A percentile compares a stretch with the other conserved stretches of the same genome.
phyloP scores from a whole-genome alignment of 2,888 invertebrate species.

The Drosophila fungiperda region DNA sequence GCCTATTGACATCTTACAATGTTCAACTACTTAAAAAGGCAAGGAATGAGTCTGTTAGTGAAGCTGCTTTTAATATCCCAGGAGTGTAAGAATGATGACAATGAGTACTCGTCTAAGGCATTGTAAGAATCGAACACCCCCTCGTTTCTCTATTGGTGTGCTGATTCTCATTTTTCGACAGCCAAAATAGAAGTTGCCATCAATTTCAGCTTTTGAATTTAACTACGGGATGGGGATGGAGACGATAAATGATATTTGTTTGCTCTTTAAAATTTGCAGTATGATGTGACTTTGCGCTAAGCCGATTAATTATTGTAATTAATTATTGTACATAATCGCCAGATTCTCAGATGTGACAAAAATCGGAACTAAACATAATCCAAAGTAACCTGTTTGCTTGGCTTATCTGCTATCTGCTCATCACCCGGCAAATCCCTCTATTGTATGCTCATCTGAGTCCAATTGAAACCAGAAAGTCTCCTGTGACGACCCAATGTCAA shows the following conservation, averaged over 20 bases:
- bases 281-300: background rate
- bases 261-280: background rate
- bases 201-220: background rate
- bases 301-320: constrained; percentile 12
- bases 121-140: constrained; percentile 3
- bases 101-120: constrained; percentile 23
- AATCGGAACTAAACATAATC: background rate
- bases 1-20: constrained; percentile 9
- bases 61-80: constrained; percentile 26
- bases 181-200: background rate
- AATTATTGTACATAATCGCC: background rate
- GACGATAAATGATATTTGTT: background rate
- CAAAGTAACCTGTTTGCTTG: constrained; percentile 30
- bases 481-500: constrained; percentile 10
- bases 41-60: constrained; percentile 17
- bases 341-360: background rate
- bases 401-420: constrained; percentile 7
- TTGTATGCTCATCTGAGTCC: constrained; percentile 16
- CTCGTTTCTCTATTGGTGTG: background rate
- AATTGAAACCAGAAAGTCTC: constrained; percentile 13
- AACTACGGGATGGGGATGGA: background rate
- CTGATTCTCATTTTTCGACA: background rate
- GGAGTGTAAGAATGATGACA: constrained; percentile 38
- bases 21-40: constrained; percentile 23
- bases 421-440: constrained; percentile 24